Evolutionary conservation across 2,113 vertebrate species (phyloP).

Genomic region (Zosterops hypoxanthus): DNA sequence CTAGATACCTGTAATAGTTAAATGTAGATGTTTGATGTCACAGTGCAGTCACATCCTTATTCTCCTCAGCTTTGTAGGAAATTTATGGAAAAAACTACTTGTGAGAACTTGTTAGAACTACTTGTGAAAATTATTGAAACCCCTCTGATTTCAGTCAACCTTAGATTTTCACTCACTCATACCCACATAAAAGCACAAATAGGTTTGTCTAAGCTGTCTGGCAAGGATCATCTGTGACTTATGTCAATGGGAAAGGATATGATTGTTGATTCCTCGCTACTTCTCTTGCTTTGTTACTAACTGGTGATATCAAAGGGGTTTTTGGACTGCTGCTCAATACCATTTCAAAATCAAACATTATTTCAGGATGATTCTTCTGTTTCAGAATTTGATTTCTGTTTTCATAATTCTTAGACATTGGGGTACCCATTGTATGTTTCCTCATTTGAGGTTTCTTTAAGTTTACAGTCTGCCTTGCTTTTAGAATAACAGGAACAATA

Average conservation of each 20-base stretch:
- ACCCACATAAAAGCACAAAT: background rate
- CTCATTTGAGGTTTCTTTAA: background rate
- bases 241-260: background rate
- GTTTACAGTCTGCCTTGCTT: background rate
- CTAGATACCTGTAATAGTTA: background rate
- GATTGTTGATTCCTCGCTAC: background rate
- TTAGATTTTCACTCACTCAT: background rate
- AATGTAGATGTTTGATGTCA: background rate
- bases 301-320: background rate
- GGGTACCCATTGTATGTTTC: background rate
- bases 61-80: background rate
- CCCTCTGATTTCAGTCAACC: background rate
- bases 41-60: background rate
- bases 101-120: background rate
- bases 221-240: background rate
- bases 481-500: background rate
- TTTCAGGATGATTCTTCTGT: background rate
- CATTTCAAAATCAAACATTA: background rate
- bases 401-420: background rate
- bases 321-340: background rate
- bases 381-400: background rate
- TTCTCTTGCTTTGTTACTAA: background rate
- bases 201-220: background rate
- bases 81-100: background rate
- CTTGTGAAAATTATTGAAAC: background rate